A percentile compares a stretch with the other conserved stretches of the same genome.
Evolutionary conservation across 2,797 vertebrate genomes (phyloP).

Genomic region (Scomberomorus guttatus): DNA sequence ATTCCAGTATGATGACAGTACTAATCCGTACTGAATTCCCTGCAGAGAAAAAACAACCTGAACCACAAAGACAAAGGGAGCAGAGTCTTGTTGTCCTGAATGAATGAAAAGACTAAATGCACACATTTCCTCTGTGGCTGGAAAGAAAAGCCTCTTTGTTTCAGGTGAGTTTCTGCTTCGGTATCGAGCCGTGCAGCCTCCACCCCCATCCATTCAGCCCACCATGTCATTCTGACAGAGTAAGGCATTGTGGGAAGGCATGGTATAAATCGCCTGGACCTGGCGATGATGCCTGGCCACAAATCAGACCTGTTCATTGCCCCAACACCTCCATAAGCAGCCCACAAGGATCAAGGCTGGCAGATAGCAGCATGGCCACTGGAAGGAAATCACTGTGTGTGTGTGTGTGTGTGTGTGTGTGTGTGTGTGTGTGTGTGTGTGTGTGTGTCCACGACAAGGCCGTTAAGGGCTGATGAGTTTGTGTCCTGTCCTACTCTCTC

Average conservation of each 20-base stretch:
- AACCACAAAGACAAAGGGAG: conserved; percentile 55
- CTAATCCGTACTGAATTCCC: conserved; percentile 43
- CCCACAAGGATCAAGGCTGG: conserved; percentile 60
- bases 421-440: conserved; percentile 1
- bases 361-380: conserved; percentile 23
- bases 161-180: conserved; percentile 78
- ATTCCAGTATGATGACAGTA: conserved; percentile 2
- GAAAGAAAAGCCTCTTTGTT: conserved; percentile 78
- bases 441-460: conserved; percentile 27
- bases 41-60: conserved; percentile 43
- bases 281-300: conserved; percentile 43
- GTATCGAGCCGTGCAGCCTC: conserved; percentile 66
- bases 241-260: conserved; percentile 59
- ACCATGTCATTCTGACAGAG: conserved; percentile 51
- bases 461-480: conserved; percentile 32
- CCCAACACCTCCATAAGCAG: conserved; percentile 37
- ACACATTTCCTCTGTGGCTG: conserved; percentile 63
- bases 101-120: conserved; percentile 59
- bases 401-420: not conserved
- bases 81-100: conserved; percentile 30
- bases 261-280: conserved; percentile 52
- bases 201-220: conserved; percentile 6
- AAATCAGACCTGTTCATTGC: conserved; percentile 63
- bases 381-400: conserved; percentile 13
- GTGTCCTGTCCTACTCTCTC: conserved; percentile 31